Percentiles rank a stretch among this genome's conserved stretches.
These are phyloP conservation scores for Parauchenoglanis ngamensis DNA, from an alignment of 2,797 vertebrate species.

Conservation along the genomic window DNA sequence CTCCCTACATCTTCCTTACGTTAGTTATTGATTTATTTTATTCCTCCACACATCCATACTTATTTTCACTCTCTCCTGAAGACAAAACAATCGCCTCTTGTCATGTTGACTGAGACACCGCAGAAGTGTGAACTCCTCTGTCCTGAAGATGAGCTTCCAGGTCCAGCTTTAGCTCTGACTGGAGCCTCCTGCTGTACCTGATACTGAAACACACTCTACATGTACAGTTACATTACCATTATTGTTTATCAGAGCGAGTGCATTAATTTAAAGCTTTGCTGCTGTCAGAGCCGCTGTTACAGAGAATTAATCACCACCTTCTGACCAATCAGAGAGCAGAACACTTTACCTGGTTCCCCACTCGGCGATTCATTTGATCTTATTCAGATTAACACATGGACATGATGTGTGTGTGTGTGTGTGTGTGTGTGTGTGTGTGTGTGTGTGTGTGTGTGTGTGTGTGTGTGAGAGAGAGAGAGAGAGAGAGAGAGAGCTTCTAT, in stretches of 20 bases:
- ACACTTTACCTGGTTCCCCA: background rate
- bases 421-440: background rate
- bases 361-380: background rate
- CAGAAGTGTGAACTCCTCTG: background rate
- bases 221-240: background rate
- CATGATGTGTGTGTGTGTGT: background rate
- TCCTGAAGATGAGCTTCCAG: too few relatives aligned
- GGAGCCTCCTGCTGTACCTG: too few relatives aligned
- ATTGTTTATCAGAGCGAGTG: background rate
- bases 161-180: too few relatives aligned
- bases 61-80: too few relatives aligned
- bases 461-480: too few relatives aligned
- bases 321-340: background rate
- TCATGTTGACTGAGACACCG: too few relatives aligned
- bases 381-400: background rate
- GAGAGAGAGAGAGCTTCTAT: slow-evolving; percentile 8
- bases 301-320: background rate
- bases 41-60: too few relatives aligned
- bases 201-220: too few relatives aligned
- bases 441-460: background rate
- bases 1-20: too few relatives aligned
- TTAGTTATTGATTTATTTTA: too few relatives aligned
- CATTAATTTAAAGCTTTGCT: background rate
- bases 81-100: too few relatives aligned
- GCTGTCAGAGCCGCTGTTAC: background rate